Base-by-base conservation (phyloP, 2,797 vertebrate genomes). In the Sorex maritimensis region DNA sequence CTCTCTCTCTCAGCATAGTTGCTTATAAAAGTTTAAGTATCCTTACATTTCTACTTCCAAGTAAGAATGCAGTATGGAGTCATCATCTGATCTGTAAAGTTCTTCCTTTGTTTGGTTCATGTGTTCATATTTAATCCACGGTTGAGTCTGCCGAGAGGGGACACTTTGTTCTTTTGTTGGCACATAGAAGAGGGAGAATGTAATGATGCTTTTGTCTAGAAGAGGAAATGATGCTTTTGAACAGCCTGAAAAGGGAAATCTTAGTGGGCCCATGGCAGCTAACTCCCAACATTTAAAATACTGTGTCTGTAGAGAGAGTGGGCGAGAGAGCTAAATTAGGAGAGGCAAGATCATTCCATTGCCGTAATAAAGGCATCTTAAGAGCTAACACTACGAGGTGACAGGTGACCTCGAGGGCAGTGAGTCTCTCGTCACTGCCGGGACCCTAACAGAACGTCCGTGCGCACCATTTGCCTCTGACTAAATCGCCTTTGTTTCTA, bases 251-350 rank as follows among this genome's bases (percentile, higher is more conserved):
- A 84, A 79, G 10, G 65, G 24, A 71, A 75, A 90, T 61, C n/a
- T 61, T 68, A 49, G 11, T 58, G 41, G 46, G 68, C 41, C 84
- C 7, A 38, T 52, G 17, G n/a, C n/a, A 86, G 38, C 2, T 28
- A 38, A 81, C 38, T 75, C 86, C 14, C 75, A 75, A 71, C 69
- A 81, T 63, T 61, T 81, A 1, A 86, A 90, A 75, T 55, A 61
- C 84, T 74, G 34, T 68, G 34, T 46, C 46, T 61, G 2, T 69
- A 41, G 58, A 69, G 24, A 93, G 10, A 90, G 26, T 6, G 30
- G 7, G 10, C 7, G 30, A 81, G 24, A 73, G 12, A 81, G 67
- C 68, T 81, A 67, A n/a, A 68, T 4, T 74, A 74, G 24, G 74
- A 71, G 85, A 38, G 49, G 52, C 15, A 69, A 30, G 44, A 73